Evolutionary conservation across 2,113 vertebrate genomes (phyloP), one percentile per base, ranked within the genome.

Genomic region (Cryptoleucopteryx plumbea): DNA sequence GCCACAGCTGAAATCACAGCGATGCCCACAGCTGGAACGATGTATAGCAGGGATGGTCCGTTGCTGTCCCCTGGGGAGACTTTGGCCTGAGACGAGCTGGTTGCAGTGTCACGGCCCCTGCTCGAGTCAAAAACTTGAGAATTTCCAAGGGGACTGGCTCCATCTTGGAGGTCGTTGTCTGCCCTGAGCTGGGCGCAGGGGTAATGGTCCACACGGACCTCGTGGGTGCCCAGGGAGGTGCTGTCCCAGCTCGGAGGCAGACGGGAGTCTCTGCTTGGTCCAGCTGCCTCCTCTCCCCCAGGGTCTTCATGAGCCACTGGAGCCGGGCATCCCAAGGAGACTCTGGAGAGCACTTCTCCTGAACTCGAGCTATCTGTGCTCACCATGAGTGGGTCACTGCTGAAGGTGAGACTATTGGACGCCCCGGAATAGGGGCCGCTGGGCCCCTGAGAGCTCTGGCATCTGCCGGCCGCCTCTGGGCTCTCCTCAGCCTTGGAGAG

Each of bases 401-500:
- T 52, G 21, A 94, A 59, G 61, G 23, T 62, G 10, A 95, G 40
- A 61, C 73, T 95, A 5, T 1, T 0, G 0, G 55, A 68, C 0
- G 3, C 2, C 11, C 3, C 1, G 3, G 62, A 63, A 75, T 0
- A 1, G 22, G 22, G 4, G 7, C 8, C 11, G 0, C 40, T 9
- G 40, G 53, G 58, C n/a, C 11, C 16, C 20, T 0, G 32, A 71
- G 66, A 25, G 61, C 20, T 29, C 0, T 0, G 34, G 36, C 3
- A 9, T 47, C 53, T 72, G 36, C 13, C 0, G 0, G 52, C 43
- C 6, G 1, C 58, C 31, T 34, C 71, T 17, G 62, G 15, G 53
- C 19, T 40, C 19, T 52, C 62, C 43, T 0, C 34, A 36, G 4
- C 2, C 1, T 1, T 0, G 1, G 91, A 89, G 31, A 16, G 0